Base-by-base conservation (phyloP, 1,140 invertebrate genomes). In the Calycopis cecrops region DNA sequence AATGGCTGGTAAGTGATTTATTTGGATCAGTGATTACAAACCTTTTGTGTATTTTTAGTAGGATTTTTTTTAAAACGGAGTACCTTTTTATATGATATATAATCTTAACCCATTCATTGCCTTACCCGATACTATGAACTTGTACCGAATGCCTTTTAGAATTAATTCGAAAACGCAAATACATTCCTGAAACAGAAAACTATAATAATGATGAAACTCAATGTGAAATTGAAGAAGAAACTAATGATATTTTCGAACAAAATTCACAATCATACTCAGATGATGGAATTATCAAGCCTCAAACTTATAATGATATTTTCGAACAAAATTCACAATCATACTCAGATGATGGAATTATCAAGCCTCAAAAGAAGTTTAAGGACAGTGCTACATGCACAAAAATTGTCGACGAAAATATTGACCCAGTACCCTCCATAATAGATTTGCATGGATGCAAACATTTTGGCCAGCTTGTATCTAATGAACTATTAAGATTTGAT, bases 361-460 rank as follows among this genome's bases (percentile, higher is more conserved):
- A 42, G 40, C 40, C 40, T 12, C 40, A 42, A 14, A 42, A 14
- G 40, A 40, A 40, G 37, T 40, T 42, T 14, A 55, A 28, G 48
- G 11, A 35, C 48, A 50, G 48, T 28, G 16, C 21, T 48, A 48
- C 48, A n/a, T 50, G 28, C 48, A 50, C 48, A 50, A 14, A 50
- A 50, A 34, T 33, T 50, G 33, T 35, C 2, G 21, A 28, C 33
- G 33, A 50, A 50, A 33, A 50, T 33, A 50, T 34, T 50, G 48
- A 50, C 33, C 28, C 9, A 50, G 48, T 50, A 35, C 48, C 48
- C 48, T 50, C 48, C 28, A 50, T 34, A 50, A 50, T 54, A n/a
- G 38, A 47, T 47, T 47, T 54, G n/a, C 52, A 54, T 14, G 53
- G 42, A 16, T 55, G 53, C 16, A 55, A 55, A 55, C 44, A 55